Percentiles rank a stretch among this genome's conserved stretches.
phyloP scores from a whole-genome alignment of 2,113 vertebrate species.

The Anarrhichthys ocellatus region DNA sequence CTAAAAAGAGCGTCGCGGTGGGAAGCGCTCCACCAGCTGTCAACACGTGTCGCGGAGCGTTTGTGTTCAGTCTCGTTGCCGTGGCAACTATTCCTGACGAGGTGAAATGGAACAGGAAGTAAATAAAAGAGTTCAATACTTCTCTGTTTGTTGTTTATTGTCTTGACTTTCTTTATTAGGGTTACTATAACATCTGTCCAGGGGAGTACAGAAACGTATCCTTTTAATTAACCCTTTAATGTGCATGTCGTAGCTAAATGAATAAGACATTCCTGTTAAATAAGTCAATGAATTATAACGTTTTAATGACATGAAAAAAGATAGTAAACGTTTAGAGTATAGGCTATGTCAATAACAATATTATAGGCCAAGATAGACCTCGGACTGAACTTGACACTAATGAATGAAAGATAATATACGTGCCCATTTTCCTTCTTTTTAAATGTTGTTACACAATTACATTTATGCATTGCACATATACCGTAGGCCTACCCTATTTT shows the following conservation, averaged over 20 bases:
- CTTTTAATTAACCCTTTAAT: neutral
- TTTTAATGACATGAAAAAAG: neutral
- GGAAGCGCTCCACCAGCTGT: neutral
- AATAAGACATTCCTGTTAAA: neutral
- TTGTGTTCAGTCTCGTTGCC: slow-evolving; percentile 39
- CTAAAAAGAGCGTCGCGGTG: neutral
- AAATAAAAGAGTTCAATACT: neutral
- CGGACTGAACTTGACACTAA: neutral
- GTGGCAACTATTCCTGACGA: slow-evolving; percentile 14
- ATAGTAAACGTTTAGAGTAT: neutral
- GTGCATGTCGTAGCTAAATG: neutral
- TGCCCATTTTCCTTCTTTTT: neutral
- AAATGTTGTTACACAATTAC: neutral
- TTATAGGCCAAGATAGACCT: neutral
- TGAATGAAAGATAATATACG: neutral
- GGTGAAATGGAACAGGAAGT: neutral
- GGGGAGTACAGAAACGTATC: neutral
- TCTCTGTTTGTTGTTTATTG: neutral
- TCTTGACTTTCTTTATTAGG: neutral
- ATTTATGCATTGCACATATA: neutral
- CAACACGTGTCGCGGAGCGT: neutral
- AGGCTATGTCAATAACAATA: neutral
- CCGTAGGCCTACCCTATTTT: too few relatives aligned
- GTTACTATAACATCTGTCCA: neutral
- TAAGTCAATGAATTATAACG: neutral